Conservation (phyloP, 2,113 vertebrate genomes). For the Casuarius casuarius region DNA sequence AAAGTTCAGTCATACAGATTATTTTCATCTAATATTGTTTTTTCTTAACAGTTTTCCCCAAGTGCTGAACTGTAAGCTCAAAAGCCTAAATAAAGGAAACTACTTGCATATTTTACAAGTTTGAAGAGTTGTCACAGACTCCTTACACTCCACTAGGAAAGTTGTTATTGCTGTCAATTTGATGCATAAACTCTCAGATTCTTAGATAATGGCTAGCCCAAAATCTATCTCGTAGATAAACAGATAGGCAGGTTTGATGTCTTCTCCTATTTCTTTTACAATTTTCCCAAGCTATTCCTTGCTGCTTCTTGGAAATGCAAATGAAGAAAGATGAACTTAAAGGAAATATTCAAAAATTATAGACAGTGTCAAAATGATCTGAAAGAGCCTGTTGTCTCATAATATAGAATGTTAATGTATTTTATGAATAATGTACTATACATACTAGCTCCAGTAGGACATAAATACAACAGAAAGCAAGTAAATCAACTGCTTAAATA, state of each 20-base stretch:
- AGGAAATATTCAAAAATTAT: not conserved
- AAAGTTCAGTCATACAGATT: not conserved
- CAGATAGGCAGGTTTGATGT: not conserved
- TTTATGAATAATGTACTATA: not conserved
- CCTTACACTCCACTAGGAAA: not conserved
- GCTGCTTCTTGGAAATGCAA: not conserved
- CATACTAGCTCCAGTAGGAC: not conserved
- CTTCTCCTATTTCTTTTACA: not conserved
- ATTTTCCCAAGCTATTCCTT: not conserved
- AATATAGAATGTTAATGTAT: not conserved
- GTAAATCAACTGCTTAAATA: not conserved
- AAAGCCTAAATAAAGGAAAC: not conserved
- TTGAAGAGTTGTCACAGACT: not conserved
- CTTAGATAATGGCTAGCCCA: rapidly evolving
- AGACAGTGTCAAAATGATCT: not conserved
- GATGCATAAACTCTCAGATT: rapidly evolving
- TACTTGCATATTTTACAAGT: not conserved
- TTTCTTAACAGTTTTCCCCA: not conserved
- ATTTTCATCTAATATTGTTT: not conserved
- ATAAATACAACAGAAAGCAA: constrained; percentile 2
- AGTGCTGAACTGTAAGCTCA: not conserved
- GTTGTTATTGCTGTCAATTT: not conserved
- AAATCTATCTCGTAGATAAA: not conserved
- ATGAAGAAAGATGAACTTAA: not conserved
- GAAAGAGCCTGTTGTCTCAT: not conserved